Conservation (phyloP, 2,888 invertebrate species). For the Plagiodera versicolora region DNA sequence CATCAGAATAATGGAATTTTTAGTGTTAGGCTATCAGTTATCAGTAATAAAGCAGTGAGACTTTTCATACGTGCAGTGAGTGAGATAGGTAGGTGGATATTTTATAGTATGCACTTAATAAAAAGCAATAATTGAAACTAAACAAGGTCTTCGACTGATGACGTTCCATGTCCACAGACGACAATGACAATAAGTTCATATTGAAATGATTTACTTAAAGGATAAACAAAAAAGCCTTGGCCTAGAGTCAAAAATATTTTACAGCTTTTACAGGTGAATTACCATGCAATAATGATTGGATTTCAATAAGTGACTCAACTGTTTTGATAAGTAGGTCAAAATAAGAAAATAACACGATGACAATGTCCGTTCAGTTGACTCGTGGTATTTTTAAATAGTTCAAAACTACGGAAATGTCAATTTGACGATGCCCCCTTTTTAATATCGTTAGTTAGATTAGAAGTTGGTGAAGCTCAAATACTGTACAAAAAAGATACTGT, state of each 20-base stretch:
- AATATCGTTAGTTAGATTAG: slow-evolving; percentile 10
- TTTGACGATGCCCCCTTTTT: slow-evolving; percentile 16
- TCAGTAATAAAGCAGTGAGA: too few species aligned
- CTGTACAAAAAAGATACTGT: slow-evolving; percentile 27
- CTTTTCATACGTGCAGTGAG: too few species aligned
- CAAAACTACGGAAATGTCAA: slow-evolving; percentile 18
- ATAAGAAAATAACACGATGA: not conserved
- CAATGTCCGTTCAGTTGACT: slow-evolving; percentile 1
- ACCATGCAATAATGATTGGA: not conserved
- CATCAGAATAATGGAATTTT: too few species aligned
- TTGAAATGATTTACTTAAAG: slow-evolving; percentile 20
- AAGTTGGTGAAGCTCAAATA: slow-evolving; percentile 8
- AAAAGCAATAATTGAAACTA: slow-evolving; percentile 24
- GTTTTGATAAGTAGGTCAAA: not conserved
- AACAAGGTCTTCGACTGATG: slow-evolving; percentile 35
- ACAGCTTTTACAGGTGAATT: slow-evolving; percentile 3
- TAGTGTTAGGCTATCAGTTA: too few species aligned
- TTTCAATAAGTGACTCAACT: not conserved
- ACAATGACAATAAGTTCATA: slow-evolving; percentile 35
- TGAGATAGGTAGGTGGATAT: too few species aligned
- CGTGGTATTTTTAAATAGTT: not conserved
- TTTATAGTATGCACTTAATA: not conserved
- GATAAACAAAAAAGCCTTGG: slow-evolving; percentile 30
- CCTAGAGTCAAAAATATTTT: slow-evolving; percentile 26
- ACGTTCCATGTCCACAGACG: slow-evolving; percentile 34